phyloP scores from a whole-genome alignment of 2,797 vertebrate genomes.

The Podarcis siculus region DNA sequence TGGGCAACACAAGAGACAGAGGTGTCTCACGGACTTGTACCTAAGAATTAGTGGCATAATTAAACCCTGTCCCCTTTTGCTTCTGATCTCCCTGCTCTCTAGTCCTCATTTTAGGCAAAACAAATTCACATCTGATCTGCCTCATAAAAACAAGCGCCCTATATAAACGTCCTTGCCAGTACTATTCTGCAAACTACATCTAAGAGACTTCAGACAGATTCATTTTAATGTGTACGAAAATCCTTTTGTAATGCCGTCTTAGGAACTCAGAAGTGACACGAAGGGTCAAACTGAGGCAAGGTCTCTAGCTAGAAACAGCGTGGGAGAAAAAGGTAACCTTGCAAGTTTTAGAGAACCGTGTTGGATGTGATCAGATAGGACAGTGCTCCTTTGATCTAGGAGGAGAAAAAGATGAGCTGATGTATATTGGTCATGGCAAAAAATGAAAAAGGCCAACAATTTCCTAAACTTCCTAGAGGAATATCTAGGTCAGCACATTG shows the following conservation, averaged over 20 bases:
- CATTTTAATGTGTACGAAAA: neutral
- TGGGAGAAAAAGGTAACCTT: slow-evolving; percentile 3
- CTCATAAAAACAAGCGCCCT: neutral
- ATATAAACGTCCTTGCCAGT: neutral
- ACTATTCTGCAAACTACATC: neutral
- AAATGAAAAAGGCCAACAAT: neutral
- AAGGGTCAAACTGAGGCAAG: neutral
- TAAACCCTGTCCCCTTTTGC: neutral
- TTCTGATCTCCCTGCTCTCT: neutral
- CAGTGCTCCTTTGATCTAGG: neutral
- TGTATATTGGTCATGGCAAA: slow-evolving; percentile 16
- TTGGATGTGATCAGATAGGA: slow-evolving; percentile 23
- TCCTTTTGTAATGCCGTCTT: rapidly evolving
- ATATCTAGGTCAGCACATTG: neutral
- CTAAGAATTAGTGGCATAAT: neutral
- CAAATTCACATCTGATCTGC: neutral
- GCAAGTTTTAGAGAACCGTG: neutral
- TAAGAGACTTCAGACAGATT: neutral
- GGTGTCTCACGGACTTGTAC: neutral
- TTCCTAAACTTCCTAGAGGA: neutral
- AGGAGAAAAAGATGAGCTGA: slow-evolving; percentile 13
- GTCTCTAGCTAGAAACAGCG: slow-evolving; percentile 10
- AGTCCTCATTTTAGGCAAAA: neutral
- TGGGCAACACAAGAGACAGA: neutral
- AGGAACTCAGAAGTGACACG: rapidly evolving